These are phyloP conservation scores for Myotis myotis DNA, from an alignment of 2,797 vertebrate genomes.

Conservation along the genomic window DNA sequence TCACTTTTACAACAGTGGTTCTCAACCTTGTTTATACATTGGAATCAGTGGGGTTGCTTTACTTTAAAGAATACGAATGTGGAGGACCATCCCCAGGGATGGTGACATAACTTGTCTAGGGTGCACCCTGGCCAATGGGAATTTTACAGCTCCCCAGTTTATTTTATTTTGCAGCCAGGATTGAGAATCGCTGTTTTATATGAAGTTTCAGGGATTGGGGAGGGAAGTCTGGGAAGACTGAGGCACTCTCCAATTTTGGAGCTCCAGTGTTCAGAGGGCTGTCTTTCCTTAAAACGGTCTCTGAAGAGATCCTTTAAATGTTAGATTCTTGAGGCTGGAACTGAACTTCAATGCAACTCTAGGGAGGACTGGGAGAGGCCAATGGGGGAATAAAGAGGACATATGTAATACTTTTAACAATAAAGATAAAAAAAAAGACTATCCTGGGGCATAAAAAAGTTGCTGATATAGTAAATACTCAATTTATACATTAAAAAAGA, in stretches of 20 bases:
- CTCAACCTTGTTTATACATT: background rate
- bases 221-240: background rate
- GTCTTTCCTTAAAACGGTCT: background rate
- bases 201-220: background rate
- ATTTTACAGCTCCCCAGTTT: background rate
- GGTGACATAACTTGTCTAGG: background rate
- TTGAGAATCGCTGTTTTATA: background rate
- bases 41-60: no score
- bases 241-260: background rate
- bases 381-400: no score
- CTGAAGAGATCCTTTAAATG: background rate
- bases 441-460: no score
- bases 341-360: background rate
- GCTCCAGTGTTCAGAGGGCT: background rate
- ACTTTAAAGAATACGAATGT: background rate
- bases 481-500: no score
- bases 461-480: no score
- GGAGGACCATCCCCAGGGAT: background rate
- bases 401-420: no score
- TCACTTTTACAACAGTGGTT: background rate
- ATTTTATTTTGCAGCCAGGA: background rate
- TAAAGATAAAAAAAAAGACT: no score
- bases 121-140: background rate
- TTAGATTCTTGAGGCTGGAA: background rate
- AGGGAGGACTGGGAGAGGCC: no score